Percentiles rank a stretch among this genome's conserved stretches.
Evolutionary conservation across 2,888 invertebrate genomes (phyloP).

Genomic region (Zhuqinia jingwanae): DNA sequence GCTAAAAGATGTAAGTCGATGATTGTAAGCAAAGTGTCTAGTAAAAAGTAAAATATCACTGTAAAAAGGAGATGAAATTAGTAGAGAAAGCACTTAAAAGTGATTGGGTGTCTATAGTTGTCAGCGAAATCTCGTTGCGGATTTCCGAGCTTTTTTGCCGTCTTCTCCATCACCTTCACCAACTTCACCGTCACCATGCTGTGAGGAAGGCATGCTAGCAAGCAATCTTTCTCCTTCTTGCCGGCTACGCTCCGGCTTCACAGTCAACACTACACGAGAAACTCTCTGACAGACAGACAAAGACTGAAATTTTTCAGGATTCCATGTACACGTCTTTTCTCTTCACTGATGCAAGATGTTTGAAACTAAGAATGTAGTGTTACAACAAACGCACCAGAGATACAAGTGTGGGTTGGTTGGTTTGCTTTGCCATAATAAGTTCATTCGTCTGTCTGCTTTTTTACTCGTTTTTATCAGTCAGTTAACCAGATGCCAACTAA

Average conservation of each 20-base stretch:
- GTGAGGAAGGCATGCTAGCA: conserved; percentile 54
- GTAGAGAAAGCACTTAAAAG: conserved; percentile 16
- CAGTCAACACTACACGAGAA: conserved; percentile 54
- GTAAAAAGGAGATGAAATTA: conserved; percentile 33
- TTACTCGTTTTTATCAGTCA: no score
- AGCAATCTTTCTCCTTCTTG: conserved; percentile 1
- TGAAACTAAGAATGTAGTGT: no score
- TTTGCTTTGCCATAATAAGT: no score
- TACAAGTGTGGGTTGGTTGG: no score
- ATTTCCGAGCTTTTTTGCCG: conserved; percentile 54
- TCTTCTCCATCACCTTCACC: conserved; percentile 59
- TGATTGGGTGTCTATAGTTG: conserved; percentile 20
- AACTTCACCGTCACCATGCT: conserved; percentile 52
- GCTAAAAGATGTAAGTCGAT: conserved; percentile 21
- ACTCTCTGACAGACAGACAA: conserved; percentile 65
- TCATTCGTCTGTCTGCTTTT: no score
- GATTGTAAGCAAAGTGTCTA: neutral
- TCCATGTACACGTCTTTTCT: conserved; percentile 52
- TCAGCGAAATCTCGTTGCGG: conserved; percentile 56
- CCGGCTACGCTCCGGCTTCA: conserved; percentile 45
- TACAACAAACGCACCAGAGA: no score
- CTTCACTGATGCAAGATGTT: no score
- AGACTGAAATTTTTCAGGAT: conserved; percentile 54
- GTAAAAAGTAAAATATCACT: no score
- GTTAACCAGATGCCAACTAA: no score